Evolutionary conservation across 2,888 invertebrate species (phyloP), one percentile per base, ranked within the genome.

Genomic region (Agrotis puta): DNA sequence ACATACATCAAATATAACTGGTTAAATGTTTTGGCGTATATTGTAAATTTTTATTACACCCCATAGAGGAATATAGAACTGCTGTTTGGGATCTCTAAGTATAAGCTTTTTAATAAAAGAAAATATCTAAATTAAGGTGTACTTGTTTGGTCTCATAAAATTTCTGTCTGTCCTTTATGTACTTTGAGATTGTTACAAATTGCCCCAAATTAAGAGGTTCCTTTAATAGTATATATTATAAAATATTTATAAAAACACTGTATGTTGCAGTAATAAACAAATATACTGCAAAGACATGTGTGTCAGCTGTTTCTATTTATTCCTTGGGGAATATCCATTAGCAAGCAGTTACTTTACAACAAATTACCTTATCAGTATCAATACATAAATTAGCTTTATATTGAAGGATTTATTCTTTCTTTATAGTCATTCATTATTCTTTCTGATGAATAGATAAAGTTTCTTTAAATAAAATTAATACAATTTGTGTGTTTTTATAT

Each of bases 301-400:
- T 54, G 13, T n/a, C 65, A 61, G 45, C 59, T 61, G 48, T 66
- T 61, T 43, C 2, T 56, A 27, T 74, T 74, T 61, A 61, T 43
- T 50, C 14, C 0, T 16, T 13, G 50, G 2, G 48, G 13, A 57
- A 33, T 24, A 16, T 47, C 16, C 20, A 54, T 54, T 20, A 22
- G 16, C 54, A 45, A 56, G 20, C n/a, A 24, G 13, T 61, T 39
- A 54, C 14, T 48, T 20, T n/a, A 54, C 39, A 33, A 7, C 33
- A 33, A 33, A 33, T 33, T 27, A 45, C 18, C 51, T 50, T 54
- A 16, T 24, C 11, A 20, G 20, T 43, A 61, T n/a, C 22, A 63
- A 64, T 11, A 20, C 9, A 18, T 11, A 24, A 33, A 22, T 45
- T 9, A 51, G 22, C 11, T 45, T 57, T 14, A 20, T 45, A n/a